phyloP scores from a whole-genome alignment of 2,888 invertebrate species.

The Cephus runcator region DNA sequence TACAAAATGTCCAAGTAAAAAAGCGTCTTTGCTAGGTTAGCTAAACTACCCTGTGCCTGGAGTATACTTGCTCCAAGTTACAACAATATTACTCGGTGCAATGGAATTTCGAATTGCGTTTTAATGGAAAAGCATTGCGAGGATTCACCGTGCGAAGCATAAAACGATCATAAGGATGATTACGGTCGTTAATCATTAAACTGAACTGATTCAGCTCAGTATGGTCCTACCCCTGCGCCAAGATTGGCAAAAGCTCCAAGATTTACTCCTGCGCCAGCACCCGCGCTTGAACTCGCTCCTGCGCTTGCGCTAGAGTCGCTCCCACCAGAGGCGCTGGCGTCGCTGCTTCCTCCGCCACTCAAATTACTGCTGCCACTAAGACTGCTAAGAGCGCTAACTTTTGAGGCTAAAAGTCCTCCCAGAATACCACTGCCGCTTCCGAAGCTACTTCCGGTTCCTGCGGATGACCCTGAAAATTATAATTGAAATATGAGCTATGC shows the following conservation, averaged over 20 bases:
- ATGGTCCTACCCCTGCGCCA: constrained; percentile 44
- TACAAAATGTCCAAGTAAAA: background rate
- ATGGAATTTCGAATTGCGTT: background rate
- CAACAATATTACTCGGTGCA: background rate
- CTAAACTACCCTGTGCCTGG: background rate
- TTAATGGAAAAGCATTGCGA: background rate
- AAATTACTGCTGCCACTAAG: constrained; percentile 22
- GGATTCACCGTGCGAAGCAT: constrained; percentile 1
- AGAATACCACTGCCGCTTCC: constrained; percentile 29
- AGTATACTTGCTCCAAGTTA: background rate
- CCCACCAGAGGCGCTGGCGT: background rate
- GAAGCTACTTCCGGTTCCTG: constrained; percentile 16
- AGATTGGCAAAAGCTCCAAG: constrained; percentile 50
- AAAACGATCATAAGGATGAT: background rate
- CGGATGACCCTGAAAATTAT: background rate
- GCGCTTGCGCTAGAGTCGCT: background rate
- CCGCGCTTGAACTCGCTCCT: constrained; percentile 18
- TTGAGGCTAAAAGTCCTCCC: constrained; percentile 17
- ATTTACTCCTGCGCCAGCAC: constrained; percentile 41
- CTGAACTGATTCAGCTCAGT: constrained; percentile 25
- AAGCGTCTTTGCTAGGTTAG: background rate
- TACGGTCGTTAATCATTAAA: background rate
- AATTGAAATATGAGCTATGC: background rate
- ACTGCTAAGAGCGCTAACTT: constrained; percentile 6
- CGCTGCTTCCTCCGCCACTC: background rate